Conservation (phyloP, 64 coral and sea anemone species). For the Cladopsammia gracilis region DNA sequence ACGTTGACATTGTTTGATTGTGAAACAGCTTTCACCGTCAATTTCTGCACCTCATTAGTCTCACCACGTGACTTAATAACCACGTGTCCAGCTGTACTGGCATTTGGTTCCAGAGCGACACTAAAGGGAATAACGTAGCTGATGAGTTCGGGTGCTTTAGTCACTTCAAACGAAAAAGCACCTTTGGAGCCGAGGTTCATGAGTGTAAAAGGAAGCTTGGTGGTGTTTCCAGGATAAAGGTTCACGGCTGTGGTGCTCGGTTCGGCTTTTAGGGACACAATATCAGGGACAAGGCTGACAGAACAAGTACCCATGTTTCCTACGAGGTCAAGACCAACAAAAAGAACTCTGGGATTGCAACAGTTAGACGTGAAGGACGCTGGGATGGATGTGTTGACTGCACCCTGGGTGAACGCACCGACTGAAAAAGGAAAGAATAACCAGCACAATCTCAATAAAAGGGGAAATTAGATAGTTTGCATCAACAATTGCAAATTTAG, state of each 20-base stretch:
- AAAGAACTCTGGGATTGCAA: constrained; percentile 1
- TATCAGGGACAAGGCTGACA: constrained; percentile 6
- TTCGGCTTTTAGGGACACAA: background rate
- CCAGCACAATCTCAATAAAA: background rate
- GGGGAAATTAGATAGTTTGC: background rate
- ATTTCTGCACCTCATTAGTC: background rate
- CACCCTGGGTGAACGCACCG: background rate
- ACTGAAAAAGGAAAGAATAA: background rate
- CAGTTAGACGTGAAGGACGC: constrained; percentile 15
- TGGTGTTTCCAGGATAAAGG: background rate
- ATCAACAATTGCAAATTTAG: no score
- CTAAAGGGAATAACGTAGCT: constrained; percentile 38
- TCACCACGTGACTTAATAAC: constrained; percentile 8
- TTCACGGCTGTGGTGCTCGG: background rate
- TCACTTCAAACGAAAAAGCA: background rate
- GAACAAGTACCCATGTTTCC: constrained; percentile 27
- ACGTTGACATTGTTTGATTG: constrained; percentile 10
- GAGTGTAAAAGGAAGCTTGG: constrained; percentile 16
- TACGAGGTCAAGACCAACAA: constrained; percentile 7
- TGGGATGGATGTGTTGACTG: background rate
- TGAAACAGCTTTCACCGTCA: background rate
- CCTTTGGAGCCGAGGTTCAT: constrained; percentile 11
- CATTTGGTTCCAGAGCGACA: background rate
- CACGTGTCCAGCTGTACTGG: background rate
- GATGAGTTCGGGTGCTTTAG: background rate